Base-by-base conservation (phyloP, 1,140 invertebrate genomes). In the Drosophila melanica region DNA sequence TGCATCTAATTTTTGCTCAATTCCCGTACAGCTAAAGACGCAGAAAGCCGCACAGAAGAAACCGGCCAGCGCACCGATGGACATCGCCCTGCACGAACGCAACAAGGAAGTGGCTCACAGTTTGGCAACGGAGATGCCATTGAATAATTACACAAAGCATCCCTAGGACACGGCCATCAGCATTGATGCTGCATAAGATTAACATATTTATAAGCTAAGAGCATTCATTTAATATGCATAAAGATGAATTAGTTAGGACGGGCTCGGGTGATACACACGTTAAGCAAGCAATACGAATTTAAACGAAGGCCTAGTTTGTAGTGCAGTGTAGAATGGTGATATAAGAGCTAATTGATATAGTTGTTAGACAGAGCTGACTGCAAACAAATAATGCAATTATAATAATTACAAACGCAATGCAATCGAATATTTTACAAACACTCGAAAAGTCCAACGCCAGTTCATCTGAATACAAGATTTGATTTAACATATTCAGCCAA, bases 131-230 rank as follows among this genome's bases (percentile, higher is more conserved):
- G 90, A 91, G 54, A 91, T 91, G 75, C 87, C 90, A 33, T 50
- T 91, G 53, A 91, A 91, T 42, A 91, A 91, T 65, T 91, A 91
- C 35, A 91, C 90, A 14, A 91, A 91, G 81, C 90, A 91, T 91
- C 90, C 90, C 77, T 91, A 91, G 90, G 90, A 90, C 18, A 78
- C 84, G 84, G 85, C 75, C 63, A 74, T 80, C 11, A 75, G 82
- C 80, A 90, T 75, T 60, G 85, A 82, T 69, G 85, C 85, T 89
- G 84, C 84, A 47, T 89, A 89, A 73, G 65, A 78, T 64, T 45
- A 44, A 76, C 63, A 51, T 8, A 51, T 45, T 4, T 70, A 69
- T 55, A 48, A 45, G 41, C 41, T 44, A 55, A 48, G n/a, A 48
- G n/a, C 55, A 65, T 50, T 58, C 53, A 66, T 64, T 63, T 67